These are phyloP conservation scores for Muscicapa striata DNA, from an alignment of 2,797 vertebrate species.

Conservation along the genomic window DNA sequence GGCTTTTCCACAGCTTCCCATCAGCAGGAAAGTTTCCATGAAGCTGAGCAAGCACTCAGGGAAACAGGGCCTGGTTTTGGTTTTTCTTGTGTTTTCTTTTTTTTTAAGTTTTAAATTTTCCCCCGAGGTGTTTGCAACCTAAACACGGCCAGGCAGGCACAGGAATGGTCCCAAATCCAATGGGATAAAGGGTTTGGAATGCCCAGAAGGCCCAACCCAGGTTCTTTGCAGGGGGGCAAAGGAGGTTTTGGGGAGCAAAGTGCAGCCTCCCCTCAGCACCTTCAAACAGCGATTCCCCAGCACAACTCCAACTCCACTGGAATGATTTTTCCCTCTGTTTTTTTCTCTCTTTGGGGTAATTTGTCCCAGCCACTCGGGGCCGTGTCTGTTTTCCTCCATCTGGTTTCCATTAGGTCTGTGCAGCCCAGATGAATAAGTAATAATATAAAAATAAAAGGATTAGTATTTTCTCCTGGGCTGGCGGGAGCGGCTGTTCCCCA, in stretches of 20 bases:
- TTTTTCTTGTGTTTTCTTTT: background rate
- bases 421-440: constrained; percentile 85
- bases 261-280: background rate
- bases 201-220: background rate
- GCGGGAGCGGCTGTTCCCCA: constrained; percentile 26
- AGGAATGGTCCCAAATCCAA: background rate
- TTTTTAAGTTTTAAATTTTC: background rate
- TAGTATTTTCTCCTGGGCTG: constrained; percentile 74
- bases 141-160: accelerated
- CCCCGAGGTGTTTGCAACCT: background rate
- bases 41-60: background rate
- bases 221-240: background rate
- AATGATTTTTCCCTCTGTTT: constrained; percentile 75
- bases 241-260: background rate
- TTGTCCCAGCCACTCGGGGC: constrained; percentile 89
- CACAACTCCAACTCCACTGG: background rate
- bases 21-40: background rate
- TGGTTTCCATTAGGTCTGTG: constrained; percentile 86
- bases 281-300: background rate
- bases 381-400: constrained; percentile 88
- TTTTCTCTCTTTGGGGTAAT: constrained; percentile 83
- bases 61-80: background rate
- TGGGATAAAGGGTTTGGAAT: background rate
- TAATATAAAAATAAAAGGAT: constrained; percentile 85
- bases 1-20: constrained; percentile 9